Evolutionary conservation across 2,797 vertebrate genomes (phyloP).

Genomic region (Malurus leucopterus): DNA sequence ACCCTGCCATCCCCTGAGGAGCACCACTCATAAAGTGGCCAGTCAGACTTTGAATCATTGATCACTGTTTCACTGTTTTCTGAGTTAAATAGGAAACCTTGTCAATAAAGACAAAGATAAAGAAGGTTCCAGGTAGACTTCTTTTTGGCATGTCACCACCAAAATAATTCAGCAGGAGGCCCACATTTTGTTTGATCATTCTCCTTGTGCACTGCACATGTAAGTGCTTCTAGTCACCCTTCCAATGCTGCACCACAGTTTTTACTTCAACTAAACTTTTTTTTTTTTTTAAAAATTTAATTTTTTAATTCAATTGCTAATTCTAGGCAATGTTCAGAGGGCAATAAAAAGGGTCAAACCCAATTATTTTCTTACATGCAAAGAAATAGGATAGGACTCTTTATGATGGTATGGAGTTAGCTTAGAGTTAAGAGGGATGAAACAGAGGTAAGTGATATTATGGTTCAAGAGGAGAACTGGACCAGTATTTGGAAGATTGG

Average conservation of each 20-base stretch:
- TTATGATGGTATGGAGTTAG: background rate
- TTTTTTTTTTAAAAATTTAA: too few relatives aligned
- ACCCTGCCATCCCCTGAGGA: background rate
- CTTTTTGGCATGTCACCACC: background rate
- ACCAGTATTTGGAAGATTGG: background rate
- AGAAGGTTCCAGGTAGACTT: background rate
- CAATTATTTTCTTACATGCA: background rate
- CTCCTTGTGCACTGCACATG: fast-evolving
- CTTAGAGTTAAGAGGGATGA: background rate
- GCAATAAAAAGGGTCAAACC: background rate
- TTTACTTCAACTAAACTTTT: background rate
- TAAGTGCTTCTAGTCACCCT: background rate
- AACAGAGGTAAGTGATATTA: background rate
- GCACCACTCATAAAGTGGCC: background rate
- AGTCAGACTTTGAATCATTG: background rate
- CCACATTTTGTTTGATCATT: background rate
- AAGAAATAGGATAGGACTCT: background rate
- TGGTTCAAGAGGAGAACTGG: background rate
- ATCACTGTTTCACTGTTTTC: background rate
- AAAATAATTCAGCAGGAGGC: background rate
- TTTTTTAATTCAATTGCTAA: background rate
- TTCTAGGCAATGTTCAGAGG: background rate
- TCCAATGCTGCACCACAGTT: background rate
- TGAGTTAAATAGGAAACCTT: background rate
- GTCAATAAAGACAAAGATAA: background rate